phyloP scores from a whole-genome alignment of 2,113 vertebrate genomes.

The Donacobius atricapilla region DNA sequence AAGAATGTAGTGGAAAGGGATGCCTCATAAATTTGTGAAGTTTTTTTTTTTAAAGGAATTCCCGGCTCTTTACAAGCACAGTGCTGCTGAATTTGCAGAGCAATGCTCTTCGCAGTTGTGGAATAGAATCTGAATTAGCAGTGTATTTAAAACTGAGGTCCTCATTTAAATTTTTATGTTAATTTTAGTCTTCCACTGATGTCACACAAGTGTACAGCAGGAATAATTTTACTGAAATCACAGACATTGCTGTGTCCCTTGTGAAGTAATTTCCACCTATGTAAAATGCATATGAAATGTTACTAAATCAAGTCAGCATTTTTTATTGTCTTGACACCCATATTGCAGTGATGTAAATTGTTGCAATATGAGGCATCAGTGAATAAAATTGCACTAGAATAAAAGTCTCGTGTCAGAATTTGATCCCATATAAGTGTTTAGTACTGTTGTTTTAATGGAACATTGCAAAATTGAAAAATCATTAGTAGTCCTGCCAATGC shows the following conservation, averaged over 20 bases:
- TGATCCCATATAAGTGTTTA: background rate
- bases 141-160: background rate
- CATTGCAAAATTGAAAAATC: constrained; percentile 43
- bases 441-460: constrained; percentile 27
- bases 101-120: background rate
- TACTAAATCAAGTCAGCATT: constrained; percentile 15
- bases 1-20: background rate
- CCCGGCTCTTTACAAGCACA: background rate
- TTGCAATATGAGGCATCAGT: background rate
- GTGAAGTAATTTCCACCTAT: constrained; percentile 13
- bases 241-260: background rate
- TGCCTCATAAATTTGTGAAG: background rate
- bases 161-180: background rate
- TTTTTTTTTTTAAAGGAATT: background rate
- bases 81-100: background rate
- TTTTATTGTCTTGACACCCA: background rate
- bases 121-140: background rate
- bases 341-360: constrained; percentile 1
- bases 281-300: background rate
- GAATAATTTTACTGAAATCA: background rate
- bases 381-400: constrained; percentile 9
- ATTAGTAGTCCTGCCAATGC: constrained; percentile 25
- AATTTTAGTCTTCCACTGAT: constrained; percentile 4
- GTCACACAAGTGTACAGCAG: background rate
- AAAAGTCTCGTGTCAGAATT: constrained; percentile 9